phyloP scores from a whole-genome alignment of 1,140 invertebrate species.

The Pantala flavescens region DNA sequence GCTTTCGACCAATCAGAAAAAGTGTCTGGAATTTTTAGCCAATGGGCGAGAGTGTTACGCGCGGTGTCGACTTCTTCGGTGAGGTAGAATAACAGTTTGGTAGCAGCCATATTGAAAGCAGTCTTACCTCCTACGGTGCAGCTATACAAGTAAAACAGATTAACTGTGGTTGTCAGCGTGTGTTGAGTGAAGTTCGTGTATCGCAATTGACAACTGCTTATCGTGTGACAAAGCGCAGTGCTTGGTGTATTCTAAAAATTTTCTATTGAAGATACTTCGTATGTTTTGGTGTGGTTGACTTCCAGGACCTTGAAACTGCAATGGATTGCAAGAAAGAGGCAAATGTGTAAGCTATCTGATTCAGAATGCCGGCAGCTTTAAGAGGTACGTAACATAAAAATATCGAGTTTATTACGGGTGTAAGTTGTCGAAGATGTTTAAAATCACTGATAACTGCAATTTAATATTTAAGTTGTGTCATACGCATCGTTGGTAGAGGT shows the following conservation, averaged over 20 bases:
- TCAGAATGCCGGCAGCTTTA: neutral
- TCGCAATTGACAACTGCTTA: neutral
- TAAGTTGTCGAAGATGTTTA: too few species aligned
- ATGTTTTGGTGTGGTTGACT: slow-evolving; percentile 1
- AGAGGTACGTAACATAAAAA: neutral
- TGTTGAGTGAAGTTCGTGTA: slow-evolving; percentile 5
- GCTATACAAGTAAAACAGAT: neutral
- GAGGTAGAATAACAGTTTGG: slow-evolving; percentile 9
- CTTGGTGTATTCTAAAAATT: neutral
- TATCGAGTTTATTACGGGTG: too few species aligned
- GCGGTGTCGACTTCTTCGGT: neutral
- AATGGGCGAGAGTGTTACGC: neutral
- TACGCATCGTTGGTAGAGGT: neutral
- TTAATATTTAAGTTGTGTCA: too few species aligned
- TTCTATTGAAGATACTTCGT: neutral
- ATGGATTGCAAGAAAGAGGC: slow-evolving; percentile 4
- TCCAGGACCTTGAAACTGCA: slow-evolving; percentile 7
- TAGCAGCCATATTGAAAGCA: slow-evolving; percentile 5
- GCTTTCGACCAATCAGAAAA: neutral
- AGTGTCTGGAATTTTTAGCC: neutral
- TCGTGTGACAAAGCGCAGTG: neutral
- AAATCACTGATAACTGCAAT: too few species aligned
- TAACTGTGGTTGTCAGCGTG: neutral
- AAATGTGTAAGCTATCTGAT: neutral
- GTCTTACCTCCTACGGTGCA: slow-evolving; percentile 2